Evolutionary conservation across 2,113 vertebrate genomes (phyloP), one percentile per base, ranked within the genome.

Genomic region (Orycteropus afer): DNA sequence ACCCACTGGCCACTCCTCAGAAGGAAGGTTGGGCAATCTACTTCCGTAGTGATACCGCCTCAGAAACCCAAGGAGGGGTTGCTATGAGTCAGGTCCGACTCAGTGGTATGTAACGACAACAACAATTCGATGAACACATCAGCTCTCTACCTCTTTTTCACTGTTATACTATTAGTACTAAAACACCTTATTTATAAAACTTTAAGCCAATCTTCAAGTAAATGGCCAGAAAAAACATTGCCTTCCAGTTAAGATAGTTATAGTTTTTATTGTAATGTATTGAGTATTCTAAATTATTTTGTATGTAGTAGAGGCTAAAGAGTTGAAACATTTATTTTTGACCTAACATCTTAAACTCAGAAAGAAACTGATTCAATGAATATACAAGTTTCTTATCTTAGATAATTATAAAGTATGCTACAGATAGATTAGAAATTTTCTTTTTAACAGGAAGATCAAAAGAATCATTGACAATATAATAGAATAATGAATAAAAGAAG

Each of bases 131-230:
- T 27, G 8, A 69, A 57, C 17, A 12, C 5, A 42, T 93, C 59
- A 76, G 25, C 45, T 89, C 49, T 79, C 29, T 61, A 59, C 20
- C 25, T 84, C 91, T 8, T 82, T 78, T 84, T 74, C 17, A 42
- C n/a, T 77, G 2, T 47, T 81, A 57, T n/a, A 59, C 57, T 5
- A 51, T 74, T 74, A 83, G 65, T 37, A 71, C 15, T 37, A 74
- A 91, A 61, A 47, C 42, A 7, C 17, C 42, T 25, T 76, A 42
- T 22, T 40, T 80, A 29, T 57, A 74, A 27, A 25, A 40, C 86
- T 89, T 90, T 81, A 57, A 82, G 25, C 84, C 32, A 47, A 2
- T 71, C 92, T 95, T 92, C 67, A 92, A 86, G 29, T 93, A 78
- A 45, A 34, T 53, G 17, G 69, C 10, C 18, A 63, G 27, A 84